A percentile compares a stretch with the other conserved stretches of the same genome.
phyloP scores from a whole-genome alignment of 2,113 vertebrate species.

The Leptobrachium leishanense region DNA sequence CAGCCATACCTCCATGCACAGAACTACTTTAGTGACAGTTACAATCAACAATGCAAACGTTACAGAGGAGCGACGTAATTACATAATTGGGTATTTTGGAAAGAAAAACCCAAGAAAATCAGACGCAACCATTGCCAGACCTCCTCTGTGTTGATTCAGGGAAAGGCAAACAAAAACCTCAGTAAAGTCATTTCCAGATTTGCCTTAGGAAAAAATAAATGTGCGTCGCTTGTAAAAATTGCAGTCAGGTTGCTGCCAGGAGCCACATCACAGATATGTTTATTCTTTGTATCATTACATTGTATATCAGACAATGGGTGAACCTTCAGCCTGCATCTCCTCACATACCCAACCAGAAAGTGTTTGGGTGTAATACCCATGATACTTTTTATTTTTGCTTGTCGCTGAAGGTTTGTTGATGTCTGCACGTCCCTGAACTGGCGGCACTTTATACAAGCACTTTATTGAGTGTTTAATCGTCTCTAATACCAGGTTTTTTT shows the following conservation, averaged over 20 bases:
- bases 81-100: background rate
- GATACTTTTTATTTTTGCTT: too few relatives aligned
- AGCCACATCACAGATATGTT: background rate
- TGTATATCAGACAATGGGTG: background rate
- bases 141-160: background rate
- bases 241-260: background rate
- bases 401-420: too few relatives aligned
- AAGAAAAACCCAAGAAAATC: background rate
- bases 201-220: background rate
- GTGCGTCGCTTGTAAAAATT: background rate
- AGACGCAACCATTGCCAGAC: background rate
- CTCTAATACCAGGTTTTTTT: too few relatives aligned
- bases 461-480: too few relatives aligned
- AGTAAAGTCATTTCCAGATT: background rate
- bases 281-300: background rate
- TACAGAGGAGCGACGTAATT: background rate
- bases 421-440: too few relatives aligned
- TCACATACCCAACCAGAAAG: too few relatives aligned
- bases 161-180: background rate
- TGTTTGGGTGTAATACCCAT: too few relatives aligned
- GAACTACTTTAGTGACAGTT: background rate
- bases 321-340: too few relatives aligned
- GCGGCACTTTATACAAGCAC: too few relatives aligned
- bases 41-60: background rate
- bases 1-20: background rate